Conservation (phyloP, 2,888 invertebrate genomes). For the Andrena dorsata region DNA sequence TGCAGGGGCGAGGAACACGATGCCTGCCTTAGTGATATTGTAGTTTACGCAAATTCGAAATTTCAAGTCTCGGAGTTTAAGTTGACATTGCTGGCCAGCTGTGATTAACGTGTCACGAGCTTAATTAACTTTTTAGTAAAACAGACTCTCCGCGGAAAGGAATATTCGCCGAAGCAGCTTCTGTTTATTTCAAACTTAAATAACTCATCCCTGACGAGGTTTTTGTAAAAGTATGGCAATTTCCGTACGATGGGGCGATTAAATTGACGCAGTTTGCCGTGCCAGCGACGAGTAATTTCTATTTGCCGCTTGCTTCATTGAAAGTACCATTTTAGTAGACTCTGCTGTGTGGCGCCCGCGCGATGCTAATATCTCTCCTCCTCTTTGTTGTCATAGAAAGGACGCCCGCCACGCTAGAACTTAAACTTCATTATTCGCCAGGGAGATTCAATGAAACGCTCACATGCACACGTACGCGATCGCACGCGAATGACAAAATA, state of each 20-base stretch:
- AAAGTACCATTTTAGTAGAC: conserved; percentile 17
- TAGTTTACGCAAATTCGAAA: too few species aligned
- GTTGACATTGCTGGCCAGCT: too few species aligned
- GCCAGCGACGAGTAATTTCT: conserved; percentile 12
- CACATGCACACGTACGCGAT: conserved; percentile 29
- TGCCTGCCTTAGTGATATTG: too few species aligned
- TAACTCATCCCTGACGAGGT: too few species aligned
- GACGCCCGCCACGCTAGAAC: conserved; percentile 23
- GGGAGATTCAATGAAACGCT: conserved; percentile 52
- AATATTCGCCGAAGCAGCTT: too few species aligned
- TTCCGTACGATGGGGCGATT: neutral
- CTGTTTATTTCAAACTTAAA: too few species aligned
- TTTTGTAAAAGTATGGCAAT: too few species aligned
- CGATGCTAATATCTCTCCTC: conserved; percentile 37
- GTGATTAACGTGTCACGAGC: too few species aligned
- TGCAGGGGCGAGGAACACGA: neutral
- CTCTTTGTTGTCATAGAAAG: conserved; percentile 43
- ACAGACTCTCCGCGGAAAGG: too few species aligned
- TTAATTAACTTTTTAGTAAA: too few species aligned
- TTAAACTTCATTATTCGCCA: conserved; percentile 56
- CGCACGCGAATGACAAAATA: conserved; percentile 50
- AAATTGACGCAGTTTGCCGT: neutral
- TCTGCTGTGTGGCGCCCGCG: conserved; percentile 9
- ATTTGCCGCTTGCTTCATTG: conserved; percentile 7
- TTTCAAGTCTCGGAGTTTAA: too few species aligned